These are phyloP conservation scores for Malthinus seriepunctatus DNA, from an alignment of 2,888 invertebrate genomes.

Conservation along the genomic window DNA sequence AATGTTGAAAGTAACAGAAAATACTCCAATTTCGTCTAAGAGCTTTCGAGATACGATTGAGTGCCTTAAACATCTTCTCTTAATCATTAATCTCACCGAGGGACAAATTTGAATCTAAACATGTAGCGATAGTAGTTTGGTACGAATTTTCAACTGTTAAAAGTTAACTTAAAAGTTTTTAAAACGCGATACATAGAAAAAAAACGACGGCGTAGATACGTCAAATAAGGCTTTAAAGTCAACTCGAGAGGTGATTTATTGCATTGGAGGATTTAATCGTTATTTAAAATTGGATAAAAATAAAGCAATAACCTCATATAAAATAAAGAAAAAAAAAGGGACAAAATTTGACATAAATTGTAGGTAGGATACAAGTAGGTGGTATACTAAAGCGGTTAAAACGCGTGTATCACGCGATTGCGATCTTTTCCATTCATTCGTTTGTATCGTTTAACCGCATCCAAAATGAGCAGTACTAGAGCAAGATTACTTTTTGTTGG, in stretches of 20 bases:
- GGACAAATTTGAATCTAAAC: no score
- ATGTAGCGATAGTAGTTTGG: no score
- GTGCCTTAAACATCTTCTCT: no score
- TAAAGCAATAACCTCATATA: not conserved
- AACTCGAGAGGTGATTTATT: not conserved
- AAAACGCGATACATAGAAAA: no score
- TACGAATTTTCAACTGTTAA: no score
- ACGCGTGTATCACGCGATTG: constrained; percentile 41
- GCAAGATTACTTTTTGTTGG: constrained; percentile 38
- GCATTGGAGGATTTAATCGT: not conserved
- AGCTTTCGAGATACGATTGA: no score
- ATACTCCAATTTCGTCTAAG: no score
- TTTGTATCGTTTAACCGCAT: constrained; percentile 44
- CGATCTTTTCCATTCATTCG: constrained; percentile 43
- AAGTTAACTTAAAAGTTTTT: no score
- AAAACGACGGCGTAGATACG: no score
- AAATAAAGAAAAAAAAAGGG: constrained; percentile 5
- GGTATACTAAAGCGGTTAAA: constrained; percentile 22
- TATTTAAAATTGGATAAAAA: not conserved
- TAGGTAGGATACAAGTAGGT: constrained; percentile 6
- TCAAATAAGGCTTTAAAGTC: no score
- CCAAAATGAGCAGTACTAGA: constrained; percentile 42
- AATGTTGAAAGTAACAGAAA: no score
- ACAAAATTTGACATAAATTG: constrained; percentile 16
- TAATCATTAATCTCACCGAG: no score